Conservation (phyloP, 1,140 invertebrate species). For the Brachionus sp. region DNA sequence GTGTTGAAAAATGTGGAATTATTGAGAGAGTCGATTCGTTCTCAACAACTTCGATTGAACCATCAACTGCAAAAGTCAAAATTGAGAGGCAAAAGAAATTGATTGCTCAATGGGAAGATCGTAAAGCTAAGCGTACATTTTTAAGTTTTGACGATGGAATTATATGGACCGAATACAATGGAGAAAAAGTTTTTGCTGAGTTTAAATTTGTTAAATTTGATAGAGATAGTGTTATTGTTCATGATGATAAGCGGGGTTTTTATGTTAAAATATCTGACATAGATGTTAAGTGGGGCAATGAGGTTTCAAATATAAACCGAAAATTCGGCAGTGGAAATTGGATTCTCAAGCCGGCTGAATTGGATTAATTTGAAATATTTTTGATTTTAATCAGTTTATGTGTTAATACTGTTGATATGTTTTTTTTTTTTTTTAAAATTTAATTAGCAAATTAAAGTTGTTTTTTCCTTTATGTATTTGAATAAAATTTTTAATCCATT, state of each 20-base stretch:
- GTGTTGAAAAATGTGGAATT: neutral
- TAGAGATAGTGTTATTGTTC: neutral
- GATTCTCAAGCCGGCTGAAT: neutral
- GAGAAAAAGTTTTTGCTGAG: neutral
- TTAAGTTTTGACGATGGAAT: neutral
- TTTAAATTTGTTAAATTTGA: neutral
- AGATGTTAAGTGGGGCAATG: neutral
- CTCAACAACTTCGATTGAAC: neutral
- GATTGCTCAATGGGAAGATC: neutral
- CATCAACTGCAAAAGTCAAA: neutral
- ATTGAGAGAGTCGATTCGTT: neutral
- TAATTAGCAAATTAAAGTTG: no score
- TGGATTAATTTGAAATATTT: no score
- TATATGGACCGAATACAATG: neutral
- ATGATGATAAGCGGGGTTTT: neutral
- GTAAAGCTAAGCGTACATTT: neutral
- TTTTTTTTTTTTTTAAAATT: no score
- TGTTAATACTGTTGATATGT: no score
- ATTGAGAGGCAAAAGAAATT: neutral
- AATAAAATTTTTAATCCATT: no score
- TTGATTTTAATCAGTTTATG: no score
- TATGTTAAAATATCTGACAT: neutral
- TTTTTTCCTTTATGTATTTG: no score
- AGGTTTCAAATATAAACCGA: neutral
- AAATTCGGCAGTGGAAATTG: neutral